Evolutionary conservation across 2,797 vertebrate genomes (phyloP).

Genomic region (Anguilla pacifica): DNA sequence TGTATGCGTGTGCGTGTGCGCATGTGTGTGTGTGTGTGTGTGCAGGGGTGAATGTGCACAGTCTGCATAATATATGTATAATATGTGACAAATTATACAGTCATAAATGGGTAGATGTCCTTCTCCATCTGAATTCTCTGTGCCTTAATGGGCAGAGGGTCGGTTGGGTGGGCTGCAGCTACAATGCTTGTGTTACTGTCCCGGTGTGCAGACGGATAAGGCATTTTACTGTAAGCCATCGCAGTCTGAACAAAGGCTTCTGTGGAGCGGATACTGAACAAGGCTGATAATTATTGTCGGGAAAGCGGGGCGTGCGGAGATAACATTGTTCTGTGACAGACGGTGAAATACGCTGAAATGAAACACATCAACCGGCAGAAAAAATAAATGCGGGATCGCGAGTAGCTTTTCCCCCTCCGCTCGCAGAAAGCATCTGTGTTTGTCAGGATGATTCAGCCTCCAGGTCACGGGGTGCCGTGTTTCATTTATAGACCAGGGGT

Average conservation of each 20-base stretch:
- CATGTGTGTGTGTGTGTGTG: too few relatives aligned
- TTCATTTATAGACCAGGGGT: slow-evolving; percentile 70
- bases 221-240: neutral
- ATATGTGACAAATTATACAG: neutral
- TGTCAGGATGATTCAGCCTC: slow-evolving; percentile 23
- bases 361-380: neutral
- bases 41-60: too few relatives aligned
- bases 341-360: neutral
- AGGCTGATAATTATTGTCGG: neutral
- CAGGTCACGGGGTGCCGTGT: slow-evolving; percentile 61
- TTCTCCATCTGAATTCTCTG: neutral
- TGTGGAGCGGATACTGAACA: neutral
- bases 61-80: neutral
- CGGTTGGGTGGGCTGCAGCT: neutral
- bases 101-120: neutral
- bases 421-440: slow-evolving; percentile 6
- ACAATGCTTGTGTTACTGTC: neutral
- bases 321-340: neutral
- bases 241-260: neutral
- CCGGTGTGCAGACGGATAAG: neutral
- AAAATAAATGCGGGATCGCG: neutral
- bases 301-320: neutral
- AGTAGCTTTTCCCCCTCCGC: neutral
- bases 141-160: neutral
- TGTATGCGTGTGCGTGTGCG: too few relatives aligned